These are phyloP conservation scores for Plutomurus gul DNA, from an alignment of 1,140 invertebrate genomes.

Conservation along the genomic window DNA sequence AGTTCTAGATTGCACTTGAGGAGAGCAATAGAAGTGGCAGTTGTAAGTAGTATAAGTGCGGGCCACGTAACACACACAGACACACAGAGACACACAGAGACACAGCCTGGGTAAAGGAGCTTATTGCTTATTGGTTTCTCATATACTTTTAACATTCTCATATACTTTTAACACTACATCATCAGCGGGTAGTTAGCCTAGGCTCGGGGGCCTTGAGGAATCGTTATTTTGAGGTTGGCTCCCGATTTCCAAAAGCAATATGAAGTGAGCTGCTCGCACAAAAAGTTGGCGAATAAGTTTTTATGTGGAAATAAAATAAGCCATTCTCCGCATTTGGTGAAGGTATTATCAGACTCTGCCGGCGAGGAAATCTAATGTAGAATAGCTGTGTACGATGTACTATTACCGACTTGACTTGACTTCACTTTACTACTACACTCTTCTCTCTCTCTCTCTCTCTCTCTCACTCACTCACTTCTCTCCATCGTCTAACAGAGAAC, in stretches of 20 bases:
- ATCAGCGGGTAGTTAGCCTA: slow-evolving; percentile 34
- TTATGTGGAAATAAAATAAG: slow-evolving; percentile 40
- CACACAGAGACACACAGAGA: no score
- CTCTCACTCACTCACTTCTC: background rate
- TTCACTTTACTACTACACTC: background rate
- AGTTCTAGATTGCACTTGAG: no score
- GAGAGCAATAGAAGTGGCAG: background rate
- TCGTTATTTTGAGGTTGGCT: slow-evolving; percentile 34
- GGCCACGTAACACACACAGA: background rate
- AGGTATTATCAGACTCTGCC: slow-evolving; percentile 35
- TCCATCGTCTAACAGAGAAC: background rate
- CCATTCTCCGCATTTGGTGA: slow-evolving; percentile 41
- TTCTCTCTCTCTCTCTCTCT: background rate
- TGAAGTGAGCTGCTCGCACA: slow-evolving; percentile 34
- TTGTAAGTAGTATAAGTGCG: background rate
- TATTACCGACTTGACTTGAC: background rate
- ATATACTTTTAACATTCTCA: slow-evolving; percentile 33
- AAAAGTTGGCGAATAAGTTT: slow-evolving; percentile 44
- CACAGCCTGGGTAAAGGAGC: no score
- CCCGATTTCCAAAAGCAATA: slow-evolving; percentile 39
- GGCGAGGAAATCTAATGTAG: slow-evolving; percentile 38
- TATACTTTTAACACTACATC: slow-evolving; percentile 32
- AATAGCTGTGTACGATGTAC: slow-evolving; percentile 11
- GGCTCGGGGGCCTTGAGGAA: slow-evolving; percentile 14
- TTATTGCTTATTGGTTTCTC: slow-evolving; percentile 22